Percentiles rank a stretch among this genome's conserved stretches.
Conservation (phyloP, 1,140 invertebrate genomes). For the Saccostrea echinata region DNA sequence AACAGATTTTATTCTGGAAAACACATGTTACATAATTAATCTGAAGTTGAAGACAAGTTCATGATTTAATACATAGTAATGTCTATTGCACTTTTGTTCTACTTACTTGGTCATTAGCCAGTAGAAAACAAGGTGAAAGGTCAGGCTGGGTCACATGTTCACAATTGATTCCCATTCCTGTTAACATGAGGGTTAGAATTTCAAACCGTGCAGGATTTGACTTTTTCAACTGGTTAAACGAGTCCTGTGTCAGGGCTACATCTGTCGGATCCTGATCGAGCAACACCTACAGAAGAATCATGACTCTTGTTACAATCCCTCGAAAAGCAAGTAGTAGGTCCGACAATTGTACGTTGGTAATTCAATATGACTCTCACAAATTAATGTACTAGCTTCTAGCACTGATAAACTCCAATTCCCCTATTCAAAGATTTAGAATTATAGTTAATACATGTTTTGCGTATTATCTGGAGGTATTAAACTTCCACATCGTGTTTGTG, state of each 20-base stretch:
- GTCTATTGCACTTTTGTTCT: not conserved
- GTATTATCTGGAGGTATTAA: too few species aligned
- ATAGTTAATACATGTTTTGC: too few species aligned
- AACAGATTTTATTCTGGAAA: slow-evolving; percentile 21
- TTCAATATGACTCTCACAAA: too few species aligned
- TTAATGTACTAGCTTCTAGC: too few species aligned
- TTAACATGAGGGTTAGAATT: slow-evolving; percentile 89
- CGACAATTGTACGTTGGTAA: too few species aligned
- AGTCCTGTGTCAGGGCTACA: slow-evolving; percentile 81
- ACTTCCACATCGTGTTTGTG: too few species aligned
- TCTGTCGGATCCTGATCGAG: slow-evolving; percentile 83
- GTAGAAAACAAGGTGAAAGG: slow-evolving; percentile 70
- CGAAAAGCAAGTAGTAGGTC: too few species aligned
- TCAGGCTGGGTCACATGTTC: slow-evolving; percentile 68
- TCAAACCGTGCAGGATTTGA: slow-evolving; percentile 86
- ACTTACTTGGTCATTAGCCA: slow-evolving; percentile 68
- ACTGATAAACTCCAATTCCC: too few species aligned
- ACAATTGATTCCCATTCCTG: slow-evolving; percentile 87
- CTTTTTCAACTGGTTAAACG: slow-evolving; percentile 83
- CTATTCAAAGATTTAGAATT: too few species aligned
- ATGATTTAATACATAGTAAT: not conserved
- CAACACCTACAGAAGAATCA: slow-evolving; percentile 78
- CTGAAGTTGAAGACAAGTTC: not conserved
- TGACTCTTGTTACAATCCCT: not conserved
- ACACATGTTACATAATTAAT: slow-evolving; percentile 3